phyloP scores from a whole-genome alignment of 1,140 invertebrate genomes.

The Eulimnadia texana region DNA sequence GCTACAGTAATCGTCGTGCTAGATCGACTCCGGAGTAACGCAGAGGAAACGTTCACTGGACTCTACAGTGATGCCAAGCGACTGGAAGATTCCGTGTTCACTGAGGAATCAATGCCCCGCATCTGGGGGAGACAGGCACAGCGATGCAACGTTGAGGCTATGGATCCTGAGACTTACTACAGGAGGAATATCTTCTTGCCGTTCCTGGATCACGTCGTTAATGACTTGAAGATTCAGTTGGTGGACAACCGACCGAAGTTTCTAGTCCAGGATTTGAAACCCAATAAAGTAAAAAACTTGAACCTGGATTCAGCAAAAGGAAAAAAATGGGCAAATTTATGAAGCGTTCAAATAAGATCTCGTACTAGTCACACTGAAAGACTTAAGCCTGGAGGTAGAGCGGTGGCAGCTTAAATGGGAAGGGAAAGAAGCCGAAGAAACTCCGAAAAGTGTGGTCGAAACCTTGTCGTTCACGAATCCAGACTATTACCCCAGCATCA shows the following conservation, averaged over 20 bases:
- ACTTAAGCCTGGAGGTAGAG: neutral
- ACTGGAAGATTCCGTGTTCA: neutral
- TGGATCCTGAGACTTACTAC: neutral
- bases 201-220: neutral
- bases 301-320: neutral
- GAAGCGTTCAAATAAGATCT: conserved; percentile 4
- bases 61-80: neutral
- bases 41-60: neutral
- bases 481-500: conserved; percentile 20
- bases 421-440: neutral
- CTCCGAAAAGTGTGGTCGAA: neutral
- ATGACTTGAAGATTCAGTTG: neutral
- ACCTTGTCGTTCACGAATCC: neutral
- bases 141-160: neutral
- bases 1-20: conserved; percentile 3
- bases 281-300: neutral
- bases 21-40: neutral
- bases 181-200: neutral
- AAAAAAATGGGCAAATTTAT: neutral
- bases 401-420: neutral
- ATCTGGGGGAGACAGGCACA: neutral
- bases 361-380: neutral
- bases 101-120: neutral
- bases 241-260: neutral
- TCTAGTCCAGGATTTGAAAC: neutral